These are phyloP conservation scores for Notocelia uddmanniana DNA, from an alignment of 2,888 invertebrate genomes.

Conservation along the genomic window DNA sequence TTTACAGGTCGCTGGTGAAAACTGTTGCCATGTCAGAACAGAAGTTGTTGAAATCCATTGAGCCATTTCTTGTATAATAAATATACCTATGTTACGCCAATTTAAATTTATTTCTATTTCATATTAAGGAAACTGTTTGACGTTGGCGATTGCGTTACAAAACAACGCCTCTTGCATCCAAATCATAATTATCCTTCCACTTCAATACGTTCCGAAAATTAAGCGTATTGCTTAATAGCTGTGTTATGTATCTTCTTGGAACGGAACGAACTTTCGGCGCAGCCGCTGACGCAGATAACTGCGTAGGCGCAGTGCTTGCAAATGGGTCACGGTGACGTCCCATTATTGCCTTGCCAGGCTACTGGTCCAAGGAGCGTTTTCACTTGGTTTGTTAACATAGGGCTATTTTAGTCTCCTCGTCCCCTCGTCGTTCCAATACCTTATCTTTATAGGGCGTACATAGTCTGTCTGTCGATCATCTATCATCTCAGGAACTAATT, in stretches of 20 bases:
- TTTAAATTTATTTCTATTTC: too few species aligned
- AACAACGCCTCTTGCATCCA: neutral
- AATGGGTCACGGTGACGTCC: slow-evolving; percentile 77
- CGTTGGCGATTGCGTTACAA: neutral
- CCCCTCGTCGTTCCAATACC: neutral
- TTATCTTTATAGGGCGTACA: neutral
- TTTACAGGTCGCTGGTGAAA: too few species aligned
- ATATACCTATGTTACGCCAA: too few species aligned
- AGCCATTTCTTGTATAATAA: too few species aligned
- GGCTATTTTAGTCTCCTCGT: neutral
- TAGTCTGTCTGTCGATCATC: too few species aligned
- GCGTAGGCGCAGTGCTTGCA: slow-evolving; percentile 76
- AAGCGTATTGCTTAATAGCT: slow-evolving; percentile 43
- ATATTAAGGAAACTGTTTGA: neutral
- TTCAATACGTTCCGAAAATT: neutral
- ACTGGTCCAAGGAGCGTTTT: slow-evolving; percentile 1
- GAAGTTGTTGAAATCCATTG: too few species aligned
- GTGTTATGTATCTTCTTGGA: slow-evolving; percentile 57
- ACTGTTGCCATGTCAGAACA: too few species aligned
- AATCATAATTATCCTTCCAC: neutral
- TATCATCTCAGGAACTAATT: too few species aligned
- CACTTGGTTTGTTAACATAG: neutral
- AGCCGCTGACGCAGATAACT: slow-evolving; percentile 67
- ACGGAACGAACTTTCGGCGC: slow-evolving; percentile 56
- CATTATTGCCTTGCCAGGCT: slow-evolving; percentile 49